Base-by-base conservation (phyloP, 1,140 invertebrate genomes). In the Calliphora vicina region DNA sequence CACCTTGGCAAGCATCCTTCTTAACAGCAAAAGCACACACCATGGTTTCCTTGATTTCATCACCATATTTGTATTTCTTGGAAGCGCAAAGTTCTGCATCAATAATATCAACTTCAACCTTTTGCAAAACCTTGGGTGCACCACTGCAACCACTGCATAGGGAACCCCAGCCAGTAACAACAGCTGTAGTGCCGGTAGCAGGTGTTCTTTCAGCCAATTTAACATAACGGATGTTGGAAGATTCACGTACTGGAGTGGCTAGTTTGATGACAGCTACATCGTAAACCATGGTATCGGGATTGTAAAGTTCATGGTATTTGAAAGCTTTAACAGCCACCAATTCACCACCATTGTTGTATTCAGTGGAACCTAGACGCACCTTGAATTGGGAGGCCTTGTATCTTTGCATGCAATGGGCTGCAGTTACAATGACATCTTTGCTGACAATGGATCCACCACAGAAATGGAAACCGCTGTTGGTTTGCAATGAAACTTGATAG, bases 391-490 rank as follows among this genome's bases (percentile, higher is more conserved):
- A 20, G 2, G 86, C 83, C 3, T 35, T 29, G 45, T 85, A 83
- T 0, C 72, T 82, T 29, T 88, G 87, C 87, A 90, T 82, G 82
- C 94, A 94, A 85, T 94, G 93, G 10, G 35, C 5, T 0, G 5
- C 35, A 35, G 35, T 35, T 8, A 35, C 35, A 1, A 35, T 10
- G 10, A 35, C 35, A 35, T 35, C 50, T 15, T 87, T 72, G 20
- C 35, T 35, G 71, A 25, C 35, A 84, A 94, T 89, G 26, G 92
- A 92, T 12, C 92, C 94, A 15, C 93, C 93, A 84, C 94, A 94
- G 82, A 85, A 86, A 84, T 91, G 91, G 27, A 84, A 85, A 57
- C 88, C 86, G 35, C 4, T 74, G 71, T 83, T 84, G 8, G 67
- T 81, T 57, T 86, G 87, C 83, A 87, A 71, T 2, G 85, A 86